Conservation (phyloP, 2,797 vertebrate genomes). For the Acridotheres tristis region DNA sequence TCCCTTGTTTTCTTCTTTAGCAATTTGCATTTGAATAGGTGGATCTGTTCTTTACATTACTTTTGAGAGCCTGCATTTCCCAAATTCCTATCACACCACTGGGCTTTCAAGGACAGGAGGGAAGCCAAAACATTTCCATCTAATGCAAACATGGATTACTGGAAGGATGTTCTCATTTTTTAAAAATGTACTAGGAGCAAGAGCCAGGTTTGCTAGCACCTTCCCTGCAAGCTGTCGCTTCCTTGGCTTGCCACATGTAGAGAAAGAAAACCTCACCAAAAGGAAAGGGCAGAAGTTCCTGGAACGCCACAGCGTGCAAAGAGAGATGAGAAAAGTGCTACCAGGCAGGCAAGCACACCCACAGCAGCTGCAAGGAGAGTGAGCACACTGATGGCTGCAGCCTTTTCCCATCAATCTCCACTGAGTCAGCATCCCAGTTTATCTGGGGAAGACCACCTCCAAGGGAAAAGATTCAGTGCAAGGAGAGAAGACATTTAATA, state of each 20-base stretch:
- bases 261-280: slow-evolving; percentile 29
- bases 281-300: slow-evolving; percentile 25
- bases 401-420: not conserved
- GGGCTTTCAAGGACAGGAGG: slow-evolving; percentile 59
- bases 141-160: slow-evolving; percentile 66
- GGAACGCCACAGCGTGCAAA: not conserved
- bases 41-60: slow-evolving; percentile 62
- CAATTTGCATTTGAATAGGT: slow-evolving; percentile 54
- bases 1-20: slow-evolving; percentile 30
- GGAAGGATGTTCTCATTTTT: slow-evolving; percentile 65
- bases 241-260: not conserved
- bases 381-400: not conserved
- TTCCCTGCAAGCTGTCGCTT: not conserved
- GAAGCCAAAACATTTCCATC: slow-evolving; percentile 62
- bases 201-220: slow-evolving; percentile 61
- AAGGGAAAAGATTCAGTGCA: not conserved
- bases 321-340: not conserved
- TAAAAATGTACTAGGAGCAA: slow-evolving; percentile 50
- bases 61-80: slow-evolving; percentile 60
- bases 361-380: not conserved
- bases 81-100: slow-evolving; percentile 63
- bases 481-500: not conserved
- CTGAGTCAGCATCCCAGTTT: not conserved
- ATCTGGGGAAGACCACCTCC: not conserved
- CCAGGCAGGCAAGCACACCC: not conserved